Conservation (phyloP, 2,113 vertebrate genomes). For the Strix uralensis region DNA sequence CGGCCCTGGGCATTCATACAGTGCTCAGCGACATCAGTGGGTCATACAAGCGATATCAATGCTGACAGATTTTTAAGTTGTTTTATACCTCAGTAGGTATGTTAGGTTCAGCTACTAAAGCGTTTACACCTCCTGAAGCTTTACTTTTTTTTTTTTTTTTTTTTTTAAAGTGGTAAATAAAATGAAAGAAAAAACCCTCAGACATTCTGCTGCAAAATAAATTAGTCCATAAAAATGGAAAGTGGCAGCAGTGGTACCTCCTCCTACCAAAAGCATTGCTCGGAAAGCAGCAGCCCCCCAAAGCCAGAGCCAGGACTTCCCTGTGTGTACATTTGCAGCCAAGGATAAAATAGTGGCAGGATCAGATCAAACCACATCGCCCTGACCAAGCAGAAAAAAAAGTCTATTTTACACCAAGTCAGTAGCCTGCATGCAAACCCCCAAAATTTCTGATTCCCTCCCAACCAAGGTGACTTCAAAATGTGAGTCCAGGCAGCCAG, state of each 20-base stretch:
- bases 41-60: no score
- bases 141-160: not conserved
- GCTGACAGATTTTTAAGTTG: not conserved
- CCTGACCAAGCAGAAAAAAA: no score
- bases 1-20: accelerated
- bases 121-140: not conserved
- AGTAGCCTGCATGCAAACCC: not conserved
- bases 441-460: no score
- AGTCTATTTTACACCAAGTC: not conserved
- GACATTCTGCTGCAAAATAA: not conserved
- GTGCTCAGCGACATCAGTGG: accelerated
- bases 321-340: accelerated
- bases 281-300: not conserved
- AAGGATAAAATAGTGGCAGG: not conserved
- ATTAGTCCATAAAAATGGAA: not conserved
- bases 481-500: accelerated
- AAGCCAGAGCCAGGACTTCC: not conserved
- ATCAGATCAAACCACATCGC: not conserved
- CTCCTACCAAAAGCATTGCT: not conserved
- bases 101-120: not conserved
- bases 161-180: no score
- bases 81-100: not conserved
- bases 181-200: no score
- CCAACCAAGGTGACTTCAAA: not conserved
- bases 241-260: not conserved